phyloP scores from a whole-genome alignment of 2,797 vertebrate species.

The Ceryle rudis region DNA sequence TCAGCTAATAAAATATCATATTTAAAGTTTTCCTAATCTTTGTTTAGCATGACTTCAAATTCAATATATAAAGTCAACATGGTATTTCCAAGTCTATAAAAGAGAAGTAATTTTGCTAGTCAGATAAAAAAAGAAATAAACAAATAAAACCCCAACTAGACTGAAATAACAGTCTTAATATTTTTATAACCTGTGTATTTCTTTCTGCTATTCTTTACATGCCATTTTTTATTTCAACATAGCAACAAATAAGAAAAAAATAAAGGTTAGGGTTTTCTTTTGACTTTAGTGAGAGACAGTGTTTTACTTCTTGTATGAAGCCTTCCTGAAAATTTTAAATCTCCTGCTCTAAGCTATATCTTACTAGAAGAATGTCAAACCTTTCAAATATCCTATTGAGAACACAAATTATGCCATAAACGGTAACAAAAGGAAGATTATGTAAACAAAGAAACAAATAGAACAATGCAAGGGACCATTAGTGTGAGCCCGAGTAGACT shows the following conservation, averaged over 20 bases:
- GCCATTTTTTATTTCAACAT: neutral
- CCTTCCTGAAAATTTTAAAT: neutral
- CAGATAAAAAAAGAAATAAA: neutral
- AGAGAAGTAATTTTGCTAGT: neutral
- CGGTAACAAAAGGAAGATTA: neutral
- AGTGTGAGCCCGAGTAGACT: neutral
- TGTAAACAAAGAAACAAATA: neutral
- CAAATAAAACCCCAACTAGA: no score
- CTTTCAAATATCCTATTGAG: neutral
- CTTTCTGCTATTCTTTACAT: neutral
- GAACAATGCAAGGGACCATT: neutral
- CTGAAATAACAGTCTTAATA: neutral
- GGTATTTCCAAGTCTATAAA: neutral
- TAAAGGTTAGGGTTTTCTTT: accelerated
- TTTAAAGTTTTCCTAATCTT: neutral
- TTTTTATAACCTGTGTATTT: neutral
- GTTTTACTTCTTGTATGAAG: neutral
- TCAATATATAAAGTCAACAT: neutral
- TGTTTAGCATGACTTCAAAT: neutral
- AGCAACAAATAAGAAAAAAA: neutral
- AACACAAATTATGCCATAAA: neutral
- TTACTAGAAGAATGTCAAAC: neutral
- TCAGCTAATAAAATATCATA: neutral
- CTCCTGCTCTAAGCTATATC: neutral
- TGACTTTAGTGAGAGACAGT: neutral